Evolutionary conservation across 2,888 invertebrate genomes (phyloP).

Genomic region (Tetheella fluctuosa): DNA sequence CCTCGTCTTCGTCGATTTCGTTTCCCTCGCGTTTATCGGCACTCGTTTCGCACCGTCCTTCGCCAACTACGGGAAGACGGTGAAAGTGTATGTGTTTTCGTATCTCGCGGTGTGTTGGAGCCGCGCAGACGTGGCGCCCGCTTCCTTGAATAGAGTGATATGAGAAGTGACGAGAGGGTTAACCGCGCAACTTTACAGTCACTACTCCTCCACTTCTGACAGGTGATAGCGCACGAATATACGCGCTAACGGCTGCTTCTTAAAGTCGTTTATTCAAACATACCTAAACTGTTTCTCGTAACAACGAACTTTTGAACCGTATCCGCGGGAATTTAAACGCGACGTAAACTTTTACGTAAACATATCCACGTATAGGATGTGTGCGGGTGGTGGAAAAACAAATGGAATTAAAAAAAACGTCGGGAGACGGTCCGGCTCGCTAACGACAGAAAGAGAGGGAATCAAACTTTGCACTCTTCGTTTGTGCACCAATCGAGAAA

Average conservation of each 20-base stretch:
- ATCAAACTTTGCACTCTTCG: constrained; percentile 72
- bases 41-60: constrained; percentile 73
- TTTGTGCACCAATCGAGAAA: constrained; percentile 80
- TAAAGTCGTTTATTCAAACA: constrained; percentile 45
- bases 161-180: constrained; percentile 62
- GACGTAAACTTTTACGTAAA: constrained; percentile 29
- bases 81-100: constrained; percentile 59
- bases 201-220: constrained; percentile 53
- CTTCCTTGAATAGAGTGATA: constrained; percentile 48
- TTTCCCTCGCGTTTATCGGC: constrained; percentile 73
- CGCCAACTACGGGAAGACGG: constrained; percentile 63
- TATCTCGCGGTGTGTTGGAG: constrained; percentile 52
- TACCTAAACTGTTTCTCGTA: constrained; percentile 25
- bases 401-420: constrained; percentile 68
- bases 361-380: constrained; percentile 31
- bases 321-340: constrained; percentile 46
- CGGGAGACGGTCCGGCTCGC: constrained; percentile 55
- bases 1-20: constrained; percentile 63
- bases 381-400: constrained; percentile 47
- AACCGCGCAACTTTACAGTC: constrained; percentile 70
- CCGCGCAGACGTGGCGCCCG: constrained; percentile 55
- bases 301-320: constrained; percentile 56
- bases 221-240: constrained; percentile 56
- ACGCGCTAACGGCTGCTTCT: constrained; percentile 40
- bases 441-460: constrained; percentile 69